These are phyloP conservation scores for Pica pica DNA, from an alignment of 2,113 vertebrate genomes.

Conservation along the genomic window DNA sequence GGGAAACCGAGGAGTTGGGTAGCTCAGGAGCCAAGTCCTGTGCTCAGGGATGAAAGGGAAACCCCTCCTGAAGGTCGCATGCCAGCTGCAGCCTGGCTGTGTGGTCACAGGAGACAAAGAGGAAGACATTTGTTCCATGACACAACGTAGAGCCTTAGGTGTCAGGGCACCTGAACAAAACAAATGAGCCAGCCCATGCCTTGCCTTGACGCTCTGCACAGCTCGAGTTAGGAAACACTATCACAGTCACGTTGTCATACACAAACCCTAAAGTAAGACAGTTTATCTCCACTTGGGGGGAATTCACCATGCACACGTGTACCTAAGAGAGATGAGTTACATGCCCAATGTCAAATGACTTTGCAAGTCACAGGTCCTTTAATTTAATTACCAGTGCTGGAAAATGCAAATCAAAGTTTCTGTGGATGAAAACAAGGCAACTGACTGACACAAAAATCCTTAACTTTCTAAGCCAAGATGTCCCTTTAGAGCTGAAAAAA, in stretches of 20 bases:
- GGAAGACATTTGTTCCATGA: background rate
- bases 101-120: background rate
- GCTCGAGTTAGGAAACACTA: background rate
- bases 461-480: background rate
- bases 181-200: background rate
- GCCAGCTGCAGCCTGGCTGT: background rate
- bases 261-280: background rate
- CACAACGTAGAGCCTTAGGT: background rate
- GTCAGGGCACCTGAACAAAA: background rate
- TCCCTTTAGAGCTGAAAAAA: background rate
- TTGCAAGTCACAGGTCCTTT: background rate
- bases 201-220: background rate
- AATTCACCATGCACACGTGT: rapidly evolving
- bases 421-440: background rate
- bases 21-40: background rate
- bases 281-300: background rate
- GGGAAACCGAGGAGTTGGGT: rapidly evolving
- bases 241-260: background rate
- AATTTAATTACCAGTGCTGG: background rate
- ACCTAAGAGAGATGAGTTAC: background rate
- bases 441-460: background rate
- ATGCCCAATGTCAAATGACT: background rate
- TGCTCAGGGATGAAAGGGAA: background rate
- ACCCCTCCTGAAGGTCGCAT: background rate
- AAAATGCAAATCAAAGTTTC: background rate